Evolutionary conservation across 2,888 invertebrate species (phyloP).

Genomic region (Sminthurinus aureus): DNA sequence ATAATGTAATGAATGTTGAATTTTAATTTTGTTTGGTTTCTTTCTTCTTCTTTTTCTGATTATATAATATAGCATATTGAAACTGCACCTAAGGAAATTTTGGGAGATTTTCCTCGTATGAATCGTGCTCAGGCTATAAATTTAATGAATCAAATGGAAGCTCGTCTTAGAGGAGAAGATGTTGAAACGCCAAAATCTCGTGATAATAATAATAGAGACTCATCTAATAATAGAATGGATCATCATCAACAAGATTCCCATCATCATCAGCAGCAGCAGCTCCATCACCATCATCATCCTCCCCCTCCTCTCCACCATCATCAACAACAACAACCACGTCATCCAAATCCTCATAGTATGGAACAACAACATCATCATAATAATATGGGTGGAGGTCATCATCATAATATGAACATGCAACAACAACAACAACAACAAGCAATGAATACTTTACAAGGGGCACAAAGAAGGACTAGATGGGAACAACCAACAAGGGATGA

Average conservation of each 20-base stretch:
- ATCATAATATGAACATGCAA: background rate
- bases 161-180: constrained; percentile 17
- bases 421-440: background rate
- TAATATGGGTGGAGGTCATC: background rate
- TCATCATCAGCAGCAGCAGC: constrained; percentile 34
- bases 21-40: background rate
- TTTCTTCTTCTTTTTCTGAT: constrained; percentile 22
- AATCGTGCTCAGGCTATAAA: constrained; percentile 77
- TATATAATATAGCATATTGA: constrained; percentile 83
- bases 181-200: background rate
- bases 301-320: constrained; percentile 30
- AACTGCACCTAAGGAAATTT: constrained; percentile 88
- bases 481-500: constrained; percentile 58
- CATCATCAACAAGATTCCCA: constrained; percentile 31
- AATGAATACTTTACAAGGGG: constrained; percentile 4
- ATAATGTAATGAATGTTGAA: no score
- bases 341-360: constrained; percentile 31
- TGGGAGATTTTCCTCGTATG: constrained; percentile 87
- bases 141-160: constrained; percentile 57
- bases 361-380: constrained; percentile 19
- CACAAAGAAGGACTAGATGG: constrained; percentile 51
- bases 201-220: background rate
- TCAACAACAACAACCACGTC: constrained; percentile 30
- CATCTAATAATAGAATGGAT: background rate
- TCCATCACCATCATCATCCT: constrained; percentile 31